A percentile compares a stretch with the other conserved stretches of the same genome.
Conservation (phyloP, 2,888 invertebrate genomes). For the Beris morrisii region DNA sequence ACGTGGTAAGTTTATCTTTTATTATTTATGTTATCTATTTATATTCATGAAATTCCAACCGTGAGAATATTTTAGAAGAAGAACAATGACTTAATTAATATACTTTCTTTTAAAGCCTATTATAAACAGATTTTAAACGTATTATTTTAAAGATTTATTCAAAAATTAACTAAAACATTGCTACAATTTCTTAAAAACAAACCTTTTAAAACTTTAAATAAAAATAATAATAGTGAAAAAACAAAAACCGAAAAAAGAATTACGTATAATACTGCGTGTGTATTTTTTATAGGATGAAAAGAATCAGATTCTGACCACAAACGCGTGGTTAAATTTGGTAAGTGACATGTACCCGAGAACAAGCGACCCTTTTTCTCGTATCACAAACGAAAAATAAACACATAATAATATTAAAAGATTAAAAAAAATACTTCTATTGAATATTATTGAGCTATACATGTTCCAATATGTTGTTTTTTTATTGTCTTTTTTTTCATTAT, state of each 20-base stretch:
- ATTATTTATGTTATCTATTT: conserved; percentile 5
- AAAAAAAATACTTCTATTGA: conserved; percentile 15
- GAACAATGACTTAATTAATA: background rate
- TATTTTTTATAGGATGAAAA: conserved; percentile 92
- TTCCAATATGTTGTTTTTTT: conserved; percentile 18
- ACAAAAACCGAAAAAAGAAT: conserved; percentile 30
- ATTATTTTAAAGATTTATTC: background rate
- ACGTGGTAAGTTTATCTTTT: conserved; percentile 75
- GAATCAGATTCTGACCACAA: conserved; percentile 97
- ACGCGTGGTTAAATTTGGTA: conserved; percentile 98
- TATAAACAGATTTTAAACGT: background rate
- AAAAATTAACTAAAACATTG: conserved; percentile 2
- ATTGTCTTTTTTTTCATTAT: too few species aligned
- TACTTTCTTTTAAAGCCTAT: background rate
- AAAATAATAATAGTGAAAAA: conserved; percentile 34
- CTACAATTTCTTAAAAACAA: background rate
- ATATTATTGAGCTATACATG: conserved; percentile 17
- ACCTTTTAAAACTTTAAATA: background rate
- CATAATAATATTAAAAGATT: conserved; percentile 19
- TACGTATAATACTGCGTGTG: conserved; percentile 39
- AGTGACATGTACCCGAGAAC: conserved; percentile 65
- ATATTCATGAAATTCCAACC: background rate
- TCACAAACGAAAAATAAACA: conserved; percentile 35
- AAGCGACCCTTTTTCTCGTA: conserved; percentile 35
- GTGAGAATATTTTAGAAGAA: background rate